Conservation (phyloP, 2,797 vertebrate species). For the Sebastes trivittatus region DNA sequence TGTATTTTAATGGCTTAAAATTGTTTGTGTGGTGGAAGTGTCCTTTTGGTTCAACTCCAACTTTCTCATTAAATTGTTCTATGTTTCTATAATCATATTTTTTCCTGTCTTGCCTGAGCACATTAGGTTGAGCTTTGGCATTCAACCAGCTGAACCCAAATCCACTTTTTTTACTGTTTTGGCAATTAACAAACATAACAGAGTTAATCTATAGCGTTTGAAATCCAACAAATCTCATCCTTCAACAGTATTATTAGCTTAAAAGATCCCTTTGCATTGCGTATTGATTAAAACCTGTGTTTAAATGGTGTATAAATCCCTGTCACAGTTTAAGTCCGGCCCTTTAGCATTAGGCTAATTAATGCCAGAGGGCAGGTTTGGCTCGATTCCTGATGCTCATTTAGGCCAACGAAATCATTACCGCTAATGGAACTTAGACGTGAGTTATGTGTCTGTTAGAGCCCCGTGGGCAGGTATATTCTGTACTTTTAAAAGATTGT, state of each 20-base stretch:
- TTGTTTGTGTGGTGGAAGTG: neutral
- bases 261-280: neutral
- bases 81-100: neutral
- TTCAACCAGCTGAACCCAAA: neutral
- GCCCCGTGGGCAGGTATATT: neutral
- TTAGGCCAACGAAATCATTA: conserved; percentile 6
- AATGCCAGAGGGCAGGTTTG: conserved; percentile 1
- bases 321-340: neutral
- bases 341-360: conserved; percentile 4
- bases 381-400: conserved; percentile 16
- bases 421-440: neutral
- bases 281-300: neutral
- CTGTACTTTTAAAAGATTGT: neutral
- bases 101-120: neutral
- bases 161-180: neutral
- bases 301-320: neutral
- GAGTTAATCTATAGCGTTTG: neutral
- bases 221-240: neutral
- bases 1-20: neutral
- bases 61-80: neutral
- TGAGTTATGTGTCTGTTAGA: neutral
- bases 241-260: neutral
- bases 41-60: neutral
- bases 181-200: neutral
- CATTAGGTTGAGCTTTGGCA: neutral